Conservation (phyloP, 2,113 vertebrate genomes). For the Pomatostomus ruficeps region DNA sequence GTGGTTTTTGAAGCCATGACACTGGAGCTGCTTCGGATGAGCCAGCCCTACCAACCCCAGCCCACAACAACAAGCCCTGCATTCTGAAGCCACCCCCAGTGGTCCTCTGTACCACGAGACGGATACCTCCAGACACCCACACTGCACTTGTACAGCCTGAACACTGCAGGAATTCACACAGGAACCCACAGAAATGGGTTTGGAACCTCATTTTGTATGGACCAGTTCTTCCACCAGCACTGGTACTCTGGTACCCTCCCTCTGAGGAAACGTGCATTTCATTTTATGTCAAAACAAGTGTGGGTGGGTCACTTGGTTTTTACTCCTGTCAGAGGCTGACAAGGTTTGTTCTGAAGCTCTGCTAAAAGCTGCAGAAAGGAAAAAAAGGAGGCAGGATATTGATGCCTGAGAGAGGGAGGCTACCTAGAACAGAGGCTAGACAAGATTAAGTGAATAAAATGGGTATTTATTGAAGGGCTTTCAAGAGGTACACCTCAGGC, state of each 20-base stretch:
- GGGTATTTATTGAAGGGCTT: no score
- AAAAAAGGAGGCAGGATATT: not conserved
- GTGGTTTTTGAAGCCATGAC: not conserved
- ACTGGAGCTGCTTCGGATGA: not conserved
- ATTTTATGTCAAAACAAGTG: not conserved
- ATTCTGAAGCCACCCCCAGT: not conserved
- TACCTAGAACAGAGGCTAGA: no score
- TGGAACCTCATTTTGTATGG: not conserved
- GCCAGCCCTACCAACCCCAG: not conserved
- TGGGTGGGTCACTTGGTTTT: not conserved
- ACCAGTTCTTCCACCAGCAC: not conserved
- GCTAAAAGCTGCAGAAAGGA: not conserved
- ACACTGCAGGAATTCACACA: not conserved
- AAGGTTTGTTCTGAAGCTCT: not conserved
- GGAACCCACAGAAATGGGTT: not conserved
- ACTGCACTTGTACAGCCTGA: not conserved
- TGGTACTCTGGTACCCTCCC: not conserved
- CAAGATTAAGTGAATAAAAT: no score
- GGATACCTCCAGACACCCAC: not conserved
- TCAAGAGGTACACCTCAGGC: no score
- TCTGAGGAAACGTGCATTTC: not conserved
- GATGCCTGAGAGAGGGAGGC: no score
- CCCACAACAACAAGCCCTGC: not conserved
- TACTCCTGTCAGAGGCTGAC: rapidly evolving
- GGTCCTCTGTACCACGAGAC: rapidly evolving